Evolutionary conservation across 2,113 vertebrate species (phyloP).

Genomic region (Heterotis niloticus): DNA sequence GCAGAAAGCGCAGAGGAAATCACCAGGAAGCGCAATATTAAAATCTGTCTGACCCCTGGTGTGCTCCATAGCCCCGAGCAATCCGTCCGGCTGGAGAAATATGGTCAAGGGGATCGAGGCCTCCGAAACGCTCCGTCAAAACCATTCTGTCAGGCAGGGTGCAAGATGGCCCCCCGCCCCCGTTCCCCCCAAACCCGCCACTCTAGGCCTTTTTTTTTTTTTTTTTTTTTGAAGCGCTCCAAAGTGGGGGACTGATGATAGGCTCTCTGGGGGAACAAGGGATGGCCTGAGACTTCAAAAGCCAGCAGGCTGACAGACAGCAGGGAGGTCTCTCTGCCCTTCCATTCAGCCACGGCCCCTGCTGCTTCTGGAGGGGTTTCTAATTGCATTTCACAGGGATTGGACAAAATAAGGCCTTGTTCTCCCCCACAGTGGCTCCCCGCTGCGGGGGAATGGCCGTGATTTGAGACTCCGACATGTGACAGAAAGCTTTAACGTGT

Average conservation of each 20-base stretch:
- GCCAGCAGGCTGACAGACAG: slow-evolving; percentile 65
- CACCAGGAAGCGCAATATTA: slow-evolving; percentile 53
- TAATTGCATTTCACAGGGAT: slow-evolving; percentile 69
- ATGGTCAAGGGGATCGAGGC: slow-evolving; percentile 60
- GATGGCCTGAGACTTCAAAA: slow-evolving; percentile 74
- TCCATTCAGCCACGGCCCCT: slow-evolving; percentile 51
- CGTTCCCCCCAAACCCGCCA: slow-evolving; percentile 51
- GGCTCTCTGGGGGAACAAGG: slow-evolving; percentile 64
- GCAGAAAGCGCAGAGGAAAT: slow-evolving; percentile 56
- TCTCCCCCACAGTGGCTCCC: slow-evolving; percentile 53
- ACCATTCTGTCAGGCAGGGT: slow-evolving; percentile 64
- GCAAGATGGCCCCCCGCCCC: slow-evolving; percentile 49
- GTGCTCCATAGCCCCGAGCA: slow-evolving; percentile 44
- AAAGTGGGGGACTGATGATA: slow-evolving; percentile 72
- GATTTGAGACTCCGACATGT: slow-evolving; percentile 39
- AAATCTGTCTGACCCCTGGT: slow-evolving; percentile 58
- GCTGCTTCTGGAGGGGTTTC: slow-evolving; percentile 58
- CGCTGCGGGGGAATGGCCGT: slow-evolving; percentile 33
- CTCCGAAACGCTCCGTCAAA: slow-evolving; percentile 69
- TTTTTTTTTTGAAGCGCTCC: slow-evolving; percentile 52
- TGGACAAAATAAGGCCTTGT: slow-evolving; percentile 66
- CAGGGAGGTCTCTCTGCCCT: slow-evolving; percentile 54
- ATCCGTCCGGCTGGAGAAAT: slow-evolving; percentile 59
- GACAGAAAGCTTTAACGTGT: slow-evolving; percentile 53
- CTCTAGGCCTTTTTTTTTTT: slow-evolving; percentile 46